Conservation (phyloP, 2,113 vertebrate species). For the Cyanoliseus patagonus region DNA sequence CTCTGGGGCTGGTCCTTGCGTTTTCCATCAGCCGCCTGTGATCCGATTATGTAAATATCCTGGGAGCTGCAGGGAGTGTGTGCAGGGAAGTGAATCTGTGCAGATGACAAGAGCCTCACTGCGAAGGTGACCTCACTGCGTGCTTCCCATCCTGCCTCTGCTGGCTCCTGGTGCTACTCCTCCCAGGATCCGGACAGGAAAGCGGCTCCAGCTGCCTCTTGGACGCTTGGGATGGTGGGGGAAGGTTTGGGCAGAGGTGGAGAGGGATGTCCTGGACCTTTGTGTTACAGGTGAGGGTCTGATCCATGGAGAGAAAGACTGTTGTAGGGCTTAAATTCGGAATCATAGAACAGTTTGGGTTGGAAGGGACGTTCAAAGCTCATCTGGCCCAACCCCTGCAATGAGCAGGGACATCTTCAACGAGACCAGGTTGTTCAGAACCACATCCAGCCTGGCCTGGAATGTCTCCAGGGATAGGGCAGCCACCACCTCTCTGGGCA, state of each 20-base stretch:
- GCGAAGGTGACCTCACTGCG: not conserved
- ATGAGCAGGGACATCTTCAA: not conserved
- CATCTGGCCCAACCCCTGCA: not conserved
- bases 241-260: not conserved
- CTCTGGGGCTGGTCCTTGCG: fast-evolving
- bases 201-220: not conserved
- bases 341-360: not conserved
- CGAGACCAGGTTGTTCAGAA: not conserved
- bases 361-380: not conserved
- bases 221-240: not conserved
- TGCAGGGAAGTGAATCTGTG: not conserved
- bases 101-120: not conserved
- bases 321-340: not conserved
- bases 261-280: fast-evolving
- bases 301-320: fast-evolving
- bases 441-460: not conserved
- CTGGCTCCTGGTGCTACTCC: fast-evolving
- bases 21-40: not conserved
- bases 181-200: fast-evolving
- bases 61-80: not conserved
- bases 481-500: not conserved
- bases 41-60: slow-evolving; percentile 38
- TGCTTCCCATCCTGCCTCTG: not conserved
- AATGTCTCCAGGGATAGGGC: not conserved
- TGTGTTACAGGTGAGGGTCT: not conserved